Evolutionary conservation across 2,888 invertebrate species (phyloP), one percentile per base, ranked within the genome.

Genomic region (Erebia epiphron): DNA sequence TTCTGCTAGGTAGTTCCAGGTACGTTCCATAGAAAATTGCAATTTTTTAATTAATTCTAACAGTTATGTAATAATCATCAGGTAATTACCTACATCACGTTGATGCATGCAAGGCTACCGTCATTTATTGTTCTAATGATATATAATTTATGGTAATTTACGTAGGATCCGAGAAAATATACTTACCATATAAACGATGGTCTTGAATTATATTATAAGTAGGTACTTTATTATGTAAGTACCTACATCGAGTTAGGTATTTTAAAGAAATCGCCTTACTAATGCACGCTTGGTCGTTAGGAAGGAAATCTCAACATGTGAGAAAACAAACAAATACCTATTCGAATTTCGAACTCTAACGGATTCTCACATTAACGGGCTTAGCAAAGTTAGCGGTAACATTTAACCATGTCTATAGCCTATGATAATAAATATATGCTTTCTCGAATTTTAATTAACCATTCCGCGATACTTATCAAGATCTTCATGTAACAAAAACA

Each of bases 111-210:
- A 60, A 58, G 58, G 58, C n/a, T 35, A 26, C 3, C 9, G 54
- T 54, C 54, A 54, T 54, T 54, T 16, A 60, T 60, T 60, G 16
- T 60, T 41, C n/a, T 60, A 41, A 60, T 60, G 16, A 10, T 60
- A 35, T 35, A 7, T 35, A 58, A 58, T 58, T 58, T 41, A 58
- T 58, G 58, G 58, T 10, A 58, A 58, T 13, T 11, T 58, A n/a
- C 7, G 16, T 26, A 58, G 14, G n/a, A 11, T 26, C 10, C 41
- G 9, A 58, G 58, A 58, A 58, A 41, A 41, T 41, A 58, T 41
- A 58, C n/a, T 1, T n/a, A n/a, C n/a, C n/a, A n/a, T n/a, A n/a
- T n/a, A n/a, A n/a, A n/a, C n/a, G n/a, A 26, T 57, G 2, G 1
- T 26, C 14, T 49, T 49, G 49, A 49, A 11, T 46, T 10, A 13